Evolutionary conservation across 1,140 invertebrate genomes (phyloP), one percentile per base, ranked within the genome.

Genomic region (Acyrthosiphon pisum): DNA sequence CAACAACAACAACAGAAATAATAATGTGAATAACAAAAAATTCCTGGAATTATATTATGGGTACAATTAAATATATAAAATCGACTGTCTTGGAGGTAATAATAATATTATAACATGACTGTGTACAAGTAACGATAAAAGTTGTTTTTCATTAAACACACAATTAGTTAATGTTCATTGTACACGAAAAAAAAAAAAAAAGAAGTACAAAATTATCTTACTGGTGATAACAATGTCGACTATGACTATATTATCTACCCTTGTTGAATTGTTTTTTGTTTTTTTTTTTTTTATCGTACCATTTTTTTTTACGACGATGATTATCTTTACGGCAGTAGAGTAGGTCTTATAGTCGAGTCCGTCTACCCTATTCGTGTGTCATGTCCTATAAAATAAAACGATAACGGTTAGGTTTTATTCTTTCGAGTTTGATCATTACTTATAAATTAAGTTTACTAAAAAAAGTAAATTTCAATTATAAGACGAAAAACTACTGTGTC

Each of bases 211-310:
- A 68, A 68, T 30, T 60, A 60, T 60, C 56, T 60, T 76, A 76
- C 30, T n/a, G 30, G n/a, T 76, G n/a, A 76, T 76, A 76, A 76
- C n/a, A 76, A 76, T 76, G 60, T 76, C 14, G 14, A 76, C 60
- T 76, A n/a, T n/a, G 30, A 76, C 60, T 76, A 76, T 76, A 35
- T 76, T 76, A 76, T 76, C 14, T 76, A 76, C 60, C 60, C n/a
- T 76, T 76, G 60, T 76, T 76, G 60, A 76, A 76, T 76, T n/a
- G 60, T 60, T 60, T 60, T 68, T 76, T n/a, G 60, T 60, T 60
- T 60, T 68, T 68, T 68, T 56, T 56, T 56, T 68, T 76, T 76
- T 76, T 76, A 76, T 76, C 2, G 60, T 30, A 0, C n/a, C 14
- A n/a, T 76, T 76, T 76, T 68, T 56, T 76, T 76, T 76, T 68